A percentile compares a stretch with the other conserved stretches of the same genome.
phyloP scores from a whole-genome alignment of 2,113 vertebrate species.

The Etheostoma spectabile region DNA sequence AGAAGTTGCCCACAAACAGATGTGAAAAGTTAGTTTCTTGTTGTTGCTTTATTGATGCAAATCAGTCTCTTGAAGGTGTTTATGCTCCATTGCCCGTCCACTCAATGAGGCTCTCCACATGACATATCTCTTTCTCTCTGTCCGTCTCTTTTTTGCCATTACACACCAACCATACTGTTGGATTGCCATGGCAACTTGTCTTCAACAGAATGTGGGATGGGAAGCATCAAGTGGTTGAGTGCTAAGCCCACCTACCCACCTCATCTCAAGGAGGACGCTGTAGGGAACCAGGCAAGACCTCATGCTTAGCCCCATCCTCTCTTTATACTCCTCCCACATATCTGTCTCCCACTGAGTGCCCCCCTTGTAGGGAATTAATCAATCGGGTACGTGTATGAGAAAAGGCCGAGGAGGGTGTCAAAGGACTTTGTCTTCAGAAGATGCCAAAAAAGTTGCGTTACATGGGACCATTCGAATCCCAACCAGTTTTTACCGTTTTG shows the following conservation, averaged over 20 bases:
- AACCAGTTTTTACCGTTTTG: neutral
- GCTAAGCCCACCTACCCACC: constrained; percentile 40
- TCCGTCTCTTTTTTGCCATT: constrained; percentile 38
- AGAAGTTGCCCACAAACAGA: constrained; percentile 2
- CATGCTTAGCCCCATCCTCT: constrained; percentile 24
- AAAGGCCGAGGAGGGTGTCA: neutral
- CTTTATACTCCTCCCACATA: constrained; percentile 52
- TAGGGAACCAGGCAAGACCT: constrained; percentile 54
- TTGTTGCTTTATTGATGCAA: constrained; percentile 37
- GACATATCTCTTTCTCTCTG: constrained; percentile 45
- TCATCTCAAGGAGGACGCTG: constrained; percentile 40
- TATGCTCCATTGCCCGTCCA: constrained; percentile 44
- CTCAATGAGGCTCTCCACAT: constrained; percentile 70
- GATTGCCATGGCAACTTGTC: constrained; percentile 73
- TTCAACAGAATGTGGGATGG: constrained; percentile 62
- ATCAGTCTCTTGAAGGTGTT: constrained; percentile 32
- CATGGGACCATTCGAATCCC: neutral
- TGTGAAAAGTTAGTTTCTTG: constrained; percentile 9
- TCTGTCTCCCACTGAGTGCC: constrained; percentile 47
- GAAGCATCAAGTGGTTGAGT: constrained; percentile 64
- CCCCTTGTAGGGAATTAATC: constrained; percentile 50
- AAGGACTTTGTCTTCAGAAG: neutral
- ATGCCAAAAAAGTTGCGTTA: neutral
- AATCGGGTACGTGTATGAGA: constrained; percentile 31
- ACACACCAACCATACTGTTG: constrained; percentile 56